Evolutionary conservation across 2,888 invertebrate genomes (phyloP).

Genomic region (Tinea pellionella): DNA sequence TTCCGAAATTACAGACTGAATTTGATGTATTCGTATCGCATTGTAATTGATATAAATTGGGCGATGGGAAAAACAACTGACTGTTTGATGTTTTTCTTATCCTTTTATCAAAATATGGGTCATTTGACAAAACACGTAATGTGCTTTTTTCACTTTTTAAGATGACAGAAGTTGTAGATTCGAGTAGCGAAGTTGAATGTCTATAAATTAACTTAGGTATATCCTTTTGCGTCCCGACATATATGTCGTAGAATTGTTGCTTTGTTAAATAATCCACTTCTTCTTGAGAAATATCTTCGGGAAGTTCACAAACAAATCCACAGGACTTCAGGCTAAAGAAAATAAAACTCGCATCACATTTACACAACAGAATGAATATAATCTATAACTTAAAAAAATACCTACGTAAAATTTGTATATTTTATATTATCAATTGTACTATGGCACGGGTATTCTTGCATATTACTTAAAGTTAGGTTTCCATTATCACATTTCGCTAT

Average conservation of each 20-base stretch:
- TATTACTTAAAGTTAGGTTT: conserved; percentile 41
- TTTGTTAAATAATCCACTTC: conserved; percentile 55
- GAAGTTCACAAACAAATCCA: conserved; percentile 70
- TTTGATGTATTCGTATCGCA: conserved; percentile 41
- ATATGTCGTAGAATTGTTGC: conserved; percentile 66
- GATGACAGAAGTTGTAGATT: conserved; percentile 23
- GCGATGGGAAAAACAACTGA: conserved; percentile 73
- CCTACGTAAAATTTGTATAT: conserved; percentile 5
- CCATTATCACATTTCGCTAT: conserved; percentile 61
- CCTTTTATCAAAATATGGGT: conserved; percentile 67
- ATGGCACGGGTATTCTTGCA: conserved; percentile 59
- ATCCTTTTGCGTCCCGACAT: conserved; percentile 47
- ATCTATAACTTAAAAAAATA: neutral
- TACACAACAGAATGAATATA: too few relatives aligned
- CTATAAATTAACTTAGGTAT: conserved; percentile 47
- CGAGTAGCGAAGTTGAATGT: conserved; percentile 43
- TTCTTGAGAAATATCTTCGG: conserved; percentile 44
- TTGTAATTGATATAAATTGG: conserved; percentile 56
- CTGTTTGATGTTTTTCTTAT: conserved; percentile 66
- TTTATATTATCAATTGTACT: neutral
- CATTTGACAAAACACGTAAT: conserved; percentile 64
- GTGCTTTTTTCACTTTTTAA: conserved; percentile 62
- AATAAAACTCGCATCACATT: too few relatives aligned
- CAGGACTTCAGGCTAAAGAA: conserved; percentile 59
- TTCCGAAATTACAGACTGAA: conserved; percentile 44